Evolutionary conservation across 2,888 invertebrate species (phyloP).

Genomic region (Meiosimyza decipiens): DNA sequence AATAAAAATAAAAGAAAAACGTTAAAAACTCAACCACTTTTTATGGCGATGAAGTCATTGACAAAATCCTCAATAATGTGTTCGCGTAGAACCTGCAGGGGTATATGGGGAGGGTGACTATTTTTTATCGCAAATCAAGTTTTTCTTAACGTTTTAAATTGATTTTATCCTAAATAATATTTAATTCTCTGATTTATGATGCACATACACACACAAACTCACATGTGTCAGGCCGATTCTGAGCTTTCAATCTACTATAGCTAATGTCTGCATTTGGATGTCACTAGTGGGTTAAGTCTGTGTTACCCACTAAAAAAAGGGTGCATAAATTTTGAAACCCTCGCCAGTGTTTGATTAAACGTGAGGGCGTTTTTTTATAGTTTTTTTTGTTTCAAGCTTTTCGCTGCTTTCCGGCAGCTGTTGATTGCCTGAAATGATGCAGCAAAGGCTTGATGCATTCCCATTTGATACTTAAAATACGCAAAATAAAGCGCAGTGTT

Average conservation of each 20-base stretch:
- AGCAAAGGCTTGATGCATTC: neutral
- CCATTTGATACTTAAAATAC: neutral
- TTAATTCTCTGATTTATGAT: slow-evolving; percentile 40
- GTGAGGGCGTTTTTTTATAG: slow-evolving; percentile 7
- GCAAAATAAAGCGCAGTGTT: slow-evolving; percentile 3
- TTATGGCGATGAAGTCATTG: slow-evolving; percentile 18
- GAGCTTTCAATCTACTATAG: neutral
- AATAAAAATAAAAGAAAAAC: no score
- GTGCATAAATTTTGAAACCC: slow-evolving; percentile 40
- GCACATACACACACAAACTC: slow-evolving; percentile 21
- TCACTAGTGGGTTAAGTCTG: slow-evolving; percentile 12
- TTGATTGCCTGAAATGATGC: neutral
- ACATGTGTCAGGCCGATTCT: neutral
- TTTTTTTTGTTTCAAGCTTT: no score
- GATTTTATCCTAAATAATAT: slow-evolving; percentile 37
- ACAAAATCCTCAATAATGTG: slow-evolving; percentile 24
- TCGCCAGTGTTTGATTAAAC: neutral
- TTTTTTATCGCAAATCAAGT: neutral
- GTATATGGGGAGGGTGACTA: neutral
- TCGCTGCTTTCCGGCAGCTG: slow-evolving; percentile 3
- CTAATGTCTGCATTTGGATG: slow-evolving; percentile 40
- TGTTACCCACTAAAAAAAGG: slow-evolving; percentile 25
- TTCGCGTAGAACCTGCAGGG: neutral
- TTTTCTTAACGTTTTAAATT: slow-evolving; percentile 30
- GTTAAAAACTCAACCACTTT: neutral